These are phyloP conservation scores for Drosophila atripex DNA, from an alignment of 2,888 invertebrate genomes.

Conservation along the genomic window DNA sequence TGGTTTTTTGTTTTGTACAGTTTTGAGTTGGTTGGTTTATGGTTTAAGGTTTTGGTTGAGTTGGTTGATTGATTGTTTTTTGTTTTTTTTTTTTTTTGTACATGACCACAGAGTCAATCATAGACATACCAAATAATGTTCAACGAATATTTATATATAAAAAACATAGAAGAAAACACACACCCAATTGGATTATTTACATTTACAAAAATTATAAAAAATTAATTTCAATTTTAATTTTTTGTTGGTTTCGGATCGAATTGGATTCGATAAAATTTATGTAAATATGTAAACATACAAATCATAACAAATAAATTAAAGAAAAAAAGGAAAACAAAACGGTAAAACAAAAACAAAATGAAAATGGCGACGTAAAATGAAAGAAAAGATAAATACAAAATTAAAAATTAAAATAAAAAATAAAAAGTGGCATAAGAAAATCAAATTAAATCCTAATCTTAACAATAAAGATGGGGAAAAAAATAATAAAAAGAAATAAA, in stretches of 20 bases:
- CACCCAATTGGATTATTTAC: constrained; percentile 85
- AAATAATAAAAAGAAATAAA: constrained; percentile 17
- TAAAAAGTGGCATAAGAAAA: constrained; percentile 1
- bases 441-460: constrained; percentile 2
- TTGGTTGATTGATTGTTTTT: constrained; percentile 65
- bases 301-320: constrained; percentile 59
- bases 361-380: constrained; percentile 39
- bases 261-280: constrained; percentile 50
- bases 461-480: neutral
- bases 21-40: constrained; percentile 76
- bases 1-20: constrained; percentile 75
- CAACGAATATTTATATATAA: constrained; percentile 83
- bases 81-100: constrained; percentile 70
- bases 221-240: constrained; percentile 66
- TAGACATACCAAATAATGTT: constrained; percentile 84
- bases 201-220: constrained; percentile 82
- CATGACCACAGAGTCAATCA: constrained; percentile 84
- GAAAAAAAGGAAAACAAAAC: constrained; percentile 51
- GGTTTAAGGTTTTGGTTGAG: constrained; percentile 76
- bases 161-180: constrained; percentile 84
- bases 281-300: constrained; percentile 74
- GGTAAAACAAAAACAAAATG: constrained; percentile 49
- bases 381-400: constrained; percentile 15
- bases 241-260: constrained; percentile 52
- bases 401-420: constrained; percentile 8